Evolutionary conservation across 2,113 vertebrate genomes (phyloP).

Genomic region (Perca schrenkii): DNA sequence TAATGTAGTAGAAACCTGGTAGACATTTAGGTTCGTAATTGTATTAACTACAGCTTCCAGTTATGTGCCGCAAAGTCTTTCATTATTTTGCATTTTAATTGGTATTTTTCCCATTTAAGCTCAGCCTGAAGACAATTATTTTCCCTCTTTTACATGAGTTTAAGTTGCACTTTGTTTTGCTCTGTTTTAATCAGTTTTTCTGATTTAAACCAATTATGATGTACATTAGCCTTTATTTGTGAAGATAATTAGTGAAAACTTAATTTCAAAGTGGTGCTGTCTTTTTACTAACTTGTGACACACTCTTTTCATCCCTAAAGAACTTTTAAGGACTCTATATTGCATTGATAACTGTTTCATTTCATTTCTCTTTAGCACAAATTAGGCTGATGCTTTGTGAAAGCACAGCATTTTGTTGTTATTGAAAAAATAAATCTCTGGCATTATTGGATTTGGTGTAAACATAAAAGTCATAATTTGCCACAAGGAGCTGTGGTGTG

Average conservation of each 20-base stretch:
- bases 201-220: neutral
- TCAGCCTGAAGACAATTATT: constrained; percentile 12
- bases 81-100: constrained; percentile 27
- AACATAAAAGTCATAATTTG: constrained; percentile 32
- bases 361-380: neutral
- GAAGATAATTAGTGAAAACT: neutral
- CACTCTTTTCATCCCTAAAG: neutral
- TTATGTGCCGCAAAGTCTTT: neutral
- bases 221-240: constrained; percentile 1
- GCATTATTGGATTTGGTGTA: constrained; percentile 39
- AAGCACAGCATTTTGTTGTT: constrained; percentile 1
- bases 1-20: constrained; percentile 15
- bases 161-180: neutral
- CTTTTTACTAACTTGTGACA: neutral
- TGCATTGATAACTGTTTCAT: constrained; percentile 12
- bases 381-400: constrained; percentile 23
- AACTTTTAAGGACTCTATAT: neutral
- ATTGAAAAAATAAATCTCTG: constrained; percentile 52
- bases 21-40: neutral
- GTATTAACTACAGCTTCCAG: neutral
- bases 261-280: neutral
- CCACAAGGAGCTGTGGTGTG: neutral
- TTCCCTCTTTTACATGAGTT: constrained; percentile 2
- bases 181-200: neutral
- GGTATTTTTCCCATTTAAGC: neutral